Conservation (phyloP, 2,888 invertebrate genomes). For the Sussaba pulchella region DNA sequence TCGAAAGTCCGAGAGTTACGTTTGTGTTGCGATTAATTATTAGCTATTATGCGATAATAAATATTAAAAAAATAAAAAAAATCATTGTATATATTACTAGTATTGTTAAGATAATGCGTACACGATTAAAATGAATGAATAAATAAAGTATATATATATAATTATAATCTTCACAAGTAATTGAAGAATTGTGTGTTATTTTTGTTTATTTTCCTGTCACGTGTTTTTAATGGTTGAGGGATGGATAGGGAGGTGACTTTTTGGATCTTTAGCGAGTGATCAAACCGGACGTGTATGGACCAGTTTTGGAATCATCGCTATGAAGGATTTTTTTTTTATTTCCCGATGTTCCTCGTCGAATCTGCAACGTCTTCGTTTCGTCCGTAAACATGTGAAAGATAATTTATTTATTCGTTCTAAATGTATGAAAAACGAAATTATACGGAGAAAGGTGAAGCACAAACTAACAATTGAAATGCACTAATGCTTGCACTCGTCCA, state of each 20-base stretch:
- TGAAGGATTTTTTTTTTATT: no score
- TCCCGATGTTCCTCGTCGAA: background rate
- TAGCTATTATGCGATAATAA: constrained; percentile 63
- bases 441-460: constrained; percentile 48
- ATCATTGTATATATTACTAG: constrained; percentile 67
- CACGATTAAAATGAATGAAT: constrained; percentile 63
- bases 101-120: constrained; percentile 65
- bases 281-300: no score
- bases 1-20: constrained; percentile 74
- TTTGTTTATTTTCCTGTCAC: constrained; percentile 44
- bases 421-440: constrained; percentile 15
- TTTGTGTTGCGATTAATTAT: constrained; percentile 73
- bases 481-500: constrained; percentile 84
- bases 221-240: background rate
- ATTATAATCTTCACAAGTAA: constrained; percentile 77
- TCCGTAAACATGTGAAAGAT: background rate
- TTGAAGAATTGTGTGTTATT: constrained; percentile 50
- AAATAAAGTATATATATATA: constrained; percentile 70
- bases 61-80: constrained; percentile 42
- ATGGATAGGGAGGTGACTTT: no score
- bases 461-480: constrained; percentile 66
- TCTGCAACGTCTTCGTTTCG: background rate
- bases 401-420: background rate
- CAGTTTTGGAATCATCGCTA: no score
- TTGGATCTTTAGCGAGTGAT: no score